Evolutionary conservation across 2,888 invertebrate species (phyloP).

Genomic region (Synanthedon tipuliformis): DNA sequence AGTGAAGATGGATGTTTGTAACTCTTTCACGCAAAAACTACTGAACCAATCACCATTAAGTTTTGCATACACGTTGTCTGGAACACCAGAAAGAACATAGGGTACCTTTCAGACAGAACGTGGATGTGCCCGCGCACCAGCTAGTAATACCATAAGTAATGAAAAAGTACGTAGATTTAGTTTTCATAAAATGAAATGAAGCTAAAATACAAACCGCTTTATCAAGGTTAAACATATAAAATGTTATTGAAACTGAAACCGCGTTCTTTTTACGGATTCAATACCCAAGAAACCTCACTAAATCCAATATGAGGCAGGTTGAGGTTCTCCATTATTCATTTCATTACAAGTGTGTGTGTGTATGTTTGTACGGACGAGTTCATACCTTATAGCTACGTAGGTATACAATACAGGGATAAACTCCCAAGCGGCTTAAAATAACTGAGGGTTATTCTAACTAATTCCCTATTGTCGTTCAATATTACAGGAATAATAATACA

Average conservation of each 20-base stretch:
- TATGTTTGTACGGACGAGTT: too few species aligned
- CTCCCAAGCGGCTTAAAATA: neutral
- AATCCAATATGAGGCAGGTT: constrained; percentile 33
- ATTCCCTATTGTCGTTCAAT: neutral
- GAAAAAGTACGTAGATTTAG: too few species aligned
- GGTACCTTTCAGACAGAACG: too few species aligned
- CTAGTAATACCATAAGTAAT: too few species aligned
- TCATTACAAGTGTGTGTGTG: constrained; percentile 17
- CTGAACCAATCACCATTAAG: too few species aligned
- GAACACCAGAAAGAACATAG: too few species aligned
- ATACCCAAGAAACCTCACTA: constrained; percentile 21
- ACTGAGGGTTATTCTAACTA: neutral
- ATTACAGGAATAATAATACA: neutral
- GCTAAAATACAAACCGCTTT: neutral
- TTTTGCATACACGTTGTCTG: too few species aligned
- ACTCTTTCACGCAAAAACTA: too few species aligned
- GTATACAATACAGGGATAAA: neutral
- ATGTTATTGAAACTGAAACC: constrained; percentile 19
- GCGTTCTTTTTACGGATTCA: constrained; percentile 15
- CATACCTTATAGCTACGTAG: neutral
- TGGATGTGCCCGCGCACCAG: too few species aligned
- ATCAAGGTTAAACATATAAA: neutral
- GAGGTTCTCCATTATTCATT: constrained; percentile 43
- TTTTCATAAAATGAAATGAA: neutral
- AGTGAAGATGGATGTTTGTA: too few species aligned